A percentile compares a stretch with the other conserved stretches of the same genome.
Evolutionary conservation across 2,888 invertebrate genomes (phyloP).

Genomic region (Desoria tigrina): DNA sequence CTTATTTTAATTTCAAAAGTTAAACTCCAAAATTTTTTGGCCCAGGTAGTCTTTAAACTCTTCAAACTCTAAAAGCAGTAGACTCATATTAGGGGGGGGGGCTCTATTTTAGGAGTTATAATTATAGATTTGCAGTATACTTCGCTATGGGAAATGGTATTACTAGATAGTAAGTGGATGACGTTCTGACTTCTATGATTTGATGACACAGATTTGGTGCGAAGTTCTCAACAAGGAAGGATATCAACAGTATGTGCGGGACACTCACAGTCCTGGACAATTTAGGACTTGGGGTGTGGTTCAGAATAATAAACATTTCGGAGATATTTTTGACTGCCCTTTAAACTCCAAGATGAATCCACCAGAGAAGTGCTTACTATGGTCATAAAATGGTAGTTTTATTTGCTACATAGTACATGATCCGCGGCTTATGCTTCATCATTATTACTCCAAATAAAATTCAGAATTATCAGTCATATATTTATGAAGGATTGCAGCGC

Average conservation of each 20-base stretch:
- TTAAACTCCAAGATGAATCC: constrained; percentile 57
- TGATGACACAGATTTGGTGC: constrained; percentile 56
- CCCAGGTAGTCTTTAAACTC: too few relatives aligned
- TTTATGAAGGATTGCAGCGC: too few relatives aligned
- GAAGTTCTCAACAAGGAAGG: constrained; percentile 57
- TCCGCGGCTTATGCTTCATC: background rate
- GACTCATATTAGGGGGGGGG: too few relatives aligned
- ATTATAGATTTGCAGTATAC: background rate
- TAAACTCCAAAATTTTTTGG: background rate
- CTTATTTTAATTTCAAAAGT: background rate
- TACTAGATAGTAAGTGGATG: background rate
- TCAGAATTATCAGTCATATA: background rate
- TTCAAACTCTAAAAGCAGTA: background rate
- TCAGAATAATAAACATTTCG: constrained; percentile 56
- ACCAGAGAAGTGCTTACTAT: constrained; percentile 56
- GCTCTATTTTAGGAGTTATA: background rate
- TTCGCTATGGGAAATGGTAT: background rate
- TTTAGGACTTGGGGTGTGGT: constrained; percentile 56
- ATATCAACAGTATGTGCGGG: constrained; percentile 56
- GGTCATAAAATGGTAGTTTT: constrained; percentile 51
- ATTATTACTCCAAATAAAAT: too few relatives aligned
- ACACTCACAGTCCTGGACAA: constrained; percentile 57
- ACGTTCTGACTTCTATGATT: background rate
- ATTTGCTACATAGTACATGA: background rate
- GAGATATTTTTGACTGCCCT: constrained; percentile 56